Evolutionary conservation across 1,140 invertebrate genomes (phyloP).

Genomic region (Ostrea edulis): DNA sequence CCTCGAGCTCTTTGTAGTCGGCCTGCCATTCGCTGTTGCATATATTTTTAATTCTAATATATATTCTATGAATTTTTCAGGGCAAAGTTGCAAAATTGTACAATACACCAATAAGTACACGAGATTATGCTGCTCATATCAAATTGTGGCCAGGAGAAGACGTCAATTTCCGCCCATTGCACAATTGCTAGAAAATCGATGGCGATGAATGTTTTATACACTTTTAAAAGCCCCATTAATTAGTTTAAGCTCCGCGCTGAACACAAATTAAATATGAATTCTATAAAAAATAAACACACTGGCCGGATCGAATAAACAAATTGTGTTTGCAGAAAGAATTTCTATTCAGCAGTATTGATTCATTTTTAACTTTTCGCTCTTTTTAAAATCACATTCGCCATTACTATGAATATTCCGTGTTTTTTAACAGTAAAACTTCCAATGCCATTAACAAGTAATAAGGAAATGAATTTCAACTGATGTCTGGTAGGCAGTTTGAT

Average conservation of each 20-base stretch:
- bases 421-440: neutral
- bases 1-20: neutral
- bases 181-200: constrained; percentile 17
- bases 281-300: neutral
- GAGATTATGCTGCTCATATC: neutral
- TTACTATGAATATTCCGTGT: neutral
- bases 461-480: neutral
- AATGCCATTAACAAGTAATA: neutral
- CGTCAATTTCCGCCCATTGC: neutral
- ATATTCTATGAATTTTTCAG: neutral
- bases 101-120: neutral
- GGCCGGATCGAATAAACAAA: constrained; percentile 2
- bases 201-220: constrained; percentile 24
- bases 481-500: neutral
- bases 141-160: neutral
- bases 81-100: neutral
- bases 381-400: neutral
- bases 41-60: neutral
- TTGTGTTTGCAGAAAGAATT: constrained; percentile 18
- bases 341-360: constrained; percentile 27
- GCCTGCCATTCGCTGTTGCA: neutral
- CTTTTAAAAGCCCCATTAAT: constrained; percentile 24
- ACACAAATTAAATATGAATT: constrained; percentile 30
- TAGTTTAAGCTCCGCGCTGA: constrained; percentile 6
- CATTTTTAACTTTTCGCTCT: constrained; percentile 25